Base-by-base conservation (phyloP, 2,888 invertebrate genomes). In the Abscondita cerata region DNA sequence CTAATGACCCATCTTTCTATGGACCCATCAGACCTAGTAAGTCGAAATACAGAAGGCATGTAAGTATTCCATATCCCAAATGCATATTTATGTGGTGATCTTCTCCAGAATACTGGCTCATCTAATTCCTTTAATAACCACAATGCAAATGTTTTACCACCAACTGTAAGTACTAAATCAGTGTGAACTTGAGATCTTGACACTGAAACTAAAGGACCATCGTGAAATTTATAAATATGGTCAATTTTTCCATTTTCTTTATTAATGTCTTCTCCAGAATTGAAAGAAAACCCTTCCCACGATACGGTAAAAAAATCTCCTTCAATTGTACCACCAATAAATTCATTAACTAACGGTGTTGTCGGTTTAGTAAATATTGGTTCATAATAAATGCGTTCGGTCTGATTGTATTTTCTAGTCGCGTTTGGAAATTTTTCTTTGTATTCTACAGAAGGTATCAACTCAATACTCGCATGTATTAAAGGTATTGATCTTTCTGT, bases 1-100 rank as follows among this genome's bases (percentile, higher is more conserved):
- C 31, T 52, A 58, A 95, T 80, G 80, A 93, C 90, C 95, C 95
- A 95, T 9, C 89, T 86, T 79, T 95, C 93, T 11, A 93, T 81
- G 59, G 84, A 85, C 1, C 94, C 94, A 80, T 93, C 92, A 18
- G 83, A 83, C 15, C 89, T 87, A 0, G 87, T 84, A 55, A 94
- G 78, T 73, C 89, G 90, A 59, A 94, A 81, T 15, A 65, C 59
- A 0, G 66, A 36, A 0, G 93, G 88, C 52, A 90, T 85, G 41
- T 86, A 85, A n/a, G 85, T 82, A n/a, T 91, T 92, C 93, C 94
- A 95, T 34, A 83, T 81, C 0, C 89, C 87, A 12, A 86, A 83
- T 0, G 90, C 89, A 64, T 90, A 82, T 55, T 81, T 81, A 2
- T 16, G 11, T 1, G 83, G 80, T 11, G 86, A 82, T 68, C 85